Percentiles rank a stretch among this genome's conserved stretches.
Evolutionary conservation across 2,888 invertebrate species (phyloP).

Genomic region (Geophilus truncorum): DNA sequence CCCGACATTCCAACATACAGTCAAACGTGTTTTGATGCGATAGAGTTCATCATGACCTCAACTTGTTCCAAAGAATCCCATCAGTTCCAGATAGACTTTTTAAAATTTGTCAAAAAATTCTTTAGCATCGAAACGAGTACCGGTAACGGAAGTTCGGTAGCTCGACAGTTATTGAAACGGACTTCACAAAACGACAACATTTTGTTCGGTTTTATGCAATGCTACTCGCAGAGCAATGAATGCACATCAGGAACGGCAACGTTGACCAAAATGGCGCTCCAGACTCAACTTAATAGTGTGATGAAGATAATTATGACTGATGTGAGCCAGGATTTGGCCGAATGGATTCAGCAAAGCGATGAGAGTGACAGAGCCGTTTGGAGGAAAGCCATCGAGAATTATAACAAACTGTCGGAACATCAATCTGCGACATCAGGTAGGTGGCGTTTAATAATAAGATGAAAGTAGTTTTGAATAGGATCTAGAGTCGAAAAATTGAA

Average conservation of each 20-base stretch:
- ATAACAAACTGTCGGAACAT: not conserved
- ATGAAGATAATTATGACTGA: not conserved
- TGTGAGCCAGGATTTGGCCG: not conserved
- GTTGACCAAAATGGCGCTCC: no score
- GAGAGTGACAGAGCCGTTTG: not conserved
- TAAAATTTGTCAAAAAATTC: not conserved
- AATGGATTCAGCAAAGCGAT: not conserved
- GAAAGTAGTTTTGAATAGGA: not conserved
- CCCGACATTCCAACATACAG: not conserved
- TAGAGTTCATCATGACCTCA: not conserved
- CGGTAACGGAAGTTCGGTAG: not conserved
- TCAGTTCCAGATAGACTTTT: not conserved
- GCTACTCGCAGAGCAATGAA: not conserved
- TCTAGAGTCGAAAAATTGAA: not conserved
- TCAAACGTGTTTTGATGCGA: not conserved
- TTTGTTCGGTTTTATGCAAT: not conserved
- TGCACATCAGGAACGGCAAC: not conserved
- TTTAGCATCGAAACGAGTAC: not conserved
- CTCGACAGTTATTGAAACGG: not conserved
- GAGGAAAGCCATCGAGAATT: not conserved
- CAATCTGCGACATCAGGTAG: not conserved
- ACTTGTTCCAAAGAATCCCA: not conserved
- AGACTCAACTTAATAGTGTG: not conserved
- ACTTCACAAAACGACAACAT: not conserved
- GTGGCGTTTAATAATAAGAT: not conserved